Evolutionary conservation across 2,113 vertebrate species (phyloP).

Genomic region (Tachysurus vachellii): DNA sequence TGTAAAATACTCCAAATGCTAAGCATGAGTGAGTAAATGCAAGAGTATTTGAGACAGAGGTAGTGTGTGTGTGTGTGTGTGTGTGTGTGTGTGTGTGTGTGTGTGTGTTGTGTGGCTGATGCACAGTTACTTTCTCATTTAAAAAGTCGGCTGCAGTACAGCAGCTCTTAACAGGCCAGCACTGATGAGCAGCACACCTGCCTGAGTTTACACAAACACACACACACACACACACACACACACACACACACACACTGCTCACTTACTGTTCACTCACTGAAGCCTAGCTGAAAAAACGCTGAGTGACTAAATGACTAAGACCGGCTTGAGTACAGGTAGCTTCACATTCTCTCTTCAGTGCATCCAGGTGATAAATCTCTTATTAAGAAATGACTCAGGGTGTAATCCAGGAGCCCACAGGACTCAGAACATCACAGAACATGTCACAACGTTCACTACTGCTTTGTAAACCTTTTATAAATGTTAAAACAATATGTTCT

Average conservation of each 20-base stretch:
- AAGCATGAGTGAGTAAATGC: neutral
- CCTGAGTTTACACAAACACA: constrained; percentile 9
- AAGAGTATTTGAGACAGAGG: neutral
- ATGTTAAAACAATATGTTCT: no score
- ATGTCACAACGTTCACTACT: neutral
- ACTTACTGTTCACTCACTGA: constrained; percentile 31
- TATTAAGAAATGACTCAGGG: constrained; percentile 21
- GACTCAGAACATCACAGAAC: no score
- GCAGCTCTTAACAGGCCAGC: constrained; percentile 43
- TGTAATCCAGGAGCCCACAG: neutral
- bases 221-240: neutral
- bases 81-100: neutral
- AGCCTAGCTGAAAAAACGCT: neutral
- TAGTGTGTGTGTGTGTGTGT: constrained; percentile 9
- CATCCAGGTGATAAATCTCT: constrained; percentile 38
- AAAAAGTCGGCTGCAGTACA: constrained; percentile 53
- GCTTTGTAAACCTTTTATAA: no score
- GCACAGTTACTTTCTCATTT: constrained; percentile 48
- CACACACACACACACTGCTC: neutral
- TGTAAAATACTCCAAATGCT: neutral
- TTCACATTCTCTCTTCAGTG: constrained; percentile 3
- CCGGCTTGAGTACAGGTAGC: neutral
- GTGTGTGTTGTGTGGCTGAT: neutral
- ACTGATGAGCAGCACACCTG: constrained; percentile 39
- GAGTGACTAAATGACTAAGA: constrained; percentile 30